A percentile compares a stretch with the other conserved stretches of the same genome.
phyloP scores from a whole-genome alignment of 2,113 vertebrate genomes.

The Donacobius atricapilla region DNA sequence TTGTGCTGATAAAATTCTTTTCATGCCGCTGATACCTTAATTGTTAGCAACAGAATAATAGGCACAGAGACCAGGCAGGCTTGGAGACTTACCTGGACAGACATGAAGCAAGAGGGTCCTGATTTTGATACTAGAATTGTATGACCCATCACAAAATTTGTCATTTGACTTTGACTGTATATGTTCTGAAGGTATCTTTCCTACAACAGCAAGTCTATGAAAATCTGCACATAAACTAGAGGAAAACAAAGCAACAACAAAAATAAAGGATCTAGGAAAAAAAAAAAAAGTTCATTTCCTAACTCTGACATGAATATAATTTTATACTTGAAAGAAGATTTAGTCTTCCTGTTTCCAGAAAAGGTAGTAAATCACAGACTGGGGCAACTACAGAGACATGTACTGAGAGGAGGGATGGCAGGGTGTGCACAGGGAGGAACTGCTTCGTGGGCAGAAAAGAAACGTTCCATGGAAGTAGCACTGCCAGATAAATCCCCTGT shows the following conservation, averaged over 20 bases:
- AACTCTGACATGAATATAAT: not conserved
- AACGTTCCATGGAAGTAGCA: conserved; percentile 16
- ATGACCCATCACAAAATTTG: not conserved
- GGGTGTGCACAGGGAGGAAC: conserved; percentile 23
- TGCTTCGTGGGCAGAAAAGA: not conserved
- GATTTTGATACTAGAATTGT: not conserved
- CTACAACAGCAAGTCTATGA: not conserved
- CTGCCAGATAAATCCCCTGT: conserved; percentile 20
- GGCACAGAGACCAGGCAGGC: not conserved
- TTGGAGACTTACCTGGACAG: not conserved
- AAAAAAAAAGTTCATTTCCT: not conserved
- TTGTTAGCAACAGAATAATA: not conserved
- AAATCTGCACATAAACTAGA: not conserved
- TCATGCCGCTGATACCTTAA: conserved; percentile 26
- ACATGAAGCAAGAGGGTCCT: not conserved
- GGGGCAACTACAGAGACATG: not conserved
- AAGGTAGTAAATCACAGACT: conserved; percentile 34
- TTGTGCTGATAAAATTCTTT: conserved; percentile 62
- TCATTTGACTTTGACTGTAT: not conserved
- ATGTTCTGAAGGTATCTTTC: not conserved
- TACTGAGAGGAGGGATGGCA: conserved; percentile 1
- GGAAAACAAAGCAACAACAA: not conserved
- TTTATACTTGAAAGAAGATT: conserved; percentile 39
- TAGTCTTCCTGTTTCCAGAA: conserved; percentile 41
- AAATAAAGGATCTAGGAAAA: not conserved